phyloP scores from a whole-genome alignment of 2,888 invertebrate genomes.

The Tipula vernalis region DNA sequence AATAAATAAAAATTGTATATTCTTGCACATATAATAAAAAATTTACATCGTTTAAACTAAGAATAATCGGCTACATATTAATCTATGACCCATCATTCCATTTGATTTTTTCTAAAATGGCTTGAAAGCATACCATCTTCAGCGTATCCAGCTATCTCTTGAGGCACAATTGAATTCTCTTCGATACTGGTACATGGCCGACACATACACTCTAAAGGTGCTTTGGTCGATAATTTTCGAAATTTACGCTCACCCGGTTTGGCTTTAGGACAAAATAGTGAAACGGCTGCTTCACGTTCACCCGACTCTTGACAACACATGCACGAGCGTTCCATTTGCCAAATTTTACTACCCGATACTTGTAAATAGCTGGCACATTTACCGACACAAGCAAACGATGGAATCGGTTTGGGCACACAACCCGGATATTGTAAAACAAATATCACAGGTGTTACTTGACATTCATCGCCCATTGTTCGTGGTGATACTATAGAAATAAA shows the following conservation, averaged over 20 bases:
- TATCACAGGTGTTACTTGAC: conserved; percentile 82
- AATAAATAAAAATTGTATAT: not conserved
- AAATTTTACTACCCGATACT: conserved; percentile 89
- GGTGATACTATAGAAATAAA: not conserved
- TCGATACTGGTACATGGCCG: conserved; percentile 82
- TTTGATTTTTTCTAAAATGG: conserved; percentile 59
- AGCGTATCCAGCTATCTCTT: conserved; percentile 77
- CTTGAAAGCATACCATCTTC: conserved; percentile 71
- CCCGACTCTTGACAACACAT: conserved; percentile 94
- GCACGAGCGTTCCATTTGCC: conserved; percentile 92
- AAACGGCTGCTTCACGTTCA: conserved; percentile 79
- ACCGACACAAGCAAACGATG: conserved; percentile 86
- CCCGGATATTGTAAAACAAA: conserved; percentile 85
- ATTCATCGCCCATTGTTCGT: conserved; percentile 47
- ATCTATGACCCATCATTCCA: conserved; percentile 34
- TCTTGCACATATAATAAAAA: not conserved
- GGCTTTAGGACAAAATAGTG: conserved; percentile 79
- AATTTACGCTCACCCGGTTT: conserved; percentile 75
- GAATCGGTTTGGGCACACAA: conserved; percentile 84
- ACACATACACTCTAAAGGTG: conserved; percentile 88
- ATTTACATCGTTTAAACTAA: not conserved
- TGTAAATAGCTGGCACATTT: conserved; percentile 85
- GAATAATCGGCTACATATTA: not conserved
- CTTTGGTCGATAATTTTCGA: conserved; percentile 82
- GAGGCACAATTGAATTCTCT: conserved; percentile 75